A percentile compares a stretch with the other conserved stretches of the same genome.
Conservation (phyloP, 2,888 invertebrate genomes). For the Phalangium opilio region DNA sequence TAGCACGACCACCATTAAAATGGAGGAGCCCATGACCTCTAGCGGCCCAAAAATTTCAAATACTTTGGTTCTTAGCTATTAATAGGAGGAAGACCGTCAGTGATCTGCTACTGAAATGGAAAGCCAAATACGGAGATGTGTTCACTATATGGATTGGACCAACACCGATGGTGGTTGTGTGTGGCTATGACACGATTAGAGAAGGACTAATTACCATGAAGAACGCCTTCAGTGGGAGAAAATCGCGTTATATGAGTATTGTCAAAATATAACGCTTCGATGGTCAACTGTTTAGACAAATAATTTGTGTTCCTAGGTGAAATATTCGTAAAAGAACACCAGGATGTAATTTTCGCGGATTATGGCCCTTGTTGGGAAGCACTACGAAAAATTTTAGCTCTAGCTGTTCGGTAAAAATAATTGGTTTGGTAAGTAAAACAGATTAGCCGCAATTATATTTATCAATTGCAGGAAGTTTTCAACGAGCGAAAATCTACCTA, state of each 20-base stretch:
- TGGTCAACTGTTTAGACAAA: too few relatives aligned
- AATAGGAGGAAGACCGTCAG: too few relatives aligned
- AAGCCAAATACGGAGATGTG: conserved; percentile 21
- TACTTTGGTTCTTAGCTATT: too few relatives aligned
- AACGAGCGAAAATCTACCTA: too few relatives aligned
- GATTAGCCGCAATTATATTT: too few relatives aligned
- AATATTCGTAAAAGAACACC: background rate
- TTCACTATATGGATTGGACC: conserved; percentile 21
- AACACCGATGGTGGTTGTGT: conserved; percentile 16
- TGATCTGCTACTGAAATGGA: conserved; percentile 12
- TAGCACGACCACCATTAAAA: too few relatives aligned
- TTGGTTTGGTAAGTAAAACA: background rate
- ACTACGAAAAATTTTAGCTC: background rate
- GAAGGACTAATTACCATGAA: conserved; percentile 15
- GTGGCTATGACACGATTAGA: conserved; percentile 18
- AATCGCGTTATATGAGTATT: too few relatives aligned
- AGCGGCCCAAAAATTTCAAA: too few relatives aligned
- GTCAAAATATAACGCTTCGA: too few relatives aligned
- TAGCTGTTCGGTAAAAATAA: background rate
- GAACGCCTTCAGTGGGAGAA: background rate
- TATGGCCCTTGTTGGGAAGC: conserved; percentile 3
- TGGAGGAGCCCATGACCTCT: too few relatives aligned
- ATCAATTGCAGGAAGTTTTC: too few relatives aligned
- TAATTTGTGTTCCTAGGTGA: too few relatives aligned
- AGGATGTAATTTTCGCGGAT: conserved; percentile 1